Evolutionary conservation across 2,888 invertebrate species (phyloP).

Genomic region (Catocala nupta): DNA sequence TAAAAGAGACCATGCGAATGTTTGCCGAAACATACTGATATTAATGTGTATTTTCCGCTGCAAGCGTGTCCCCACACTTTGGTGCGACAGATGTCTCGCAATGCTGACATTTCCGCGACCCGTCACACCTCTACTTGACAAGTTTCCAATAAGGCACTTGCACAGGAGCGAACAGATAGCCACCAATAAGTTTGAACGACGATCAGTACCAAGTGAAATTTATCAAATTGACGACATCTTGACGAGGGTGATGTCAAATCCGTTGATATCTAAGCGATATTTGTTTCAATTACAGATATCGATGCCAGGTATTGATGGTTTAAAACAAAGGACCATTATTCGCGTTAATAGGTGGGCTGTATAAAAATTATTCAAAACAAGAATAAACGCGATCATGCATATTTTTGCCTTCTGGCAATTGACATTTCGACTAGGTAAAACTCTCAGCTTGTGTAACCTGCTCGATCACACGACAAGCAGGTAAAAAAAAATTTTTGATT

Average conservation of each 20-base stretch:
- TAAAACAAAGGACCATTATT: no score
- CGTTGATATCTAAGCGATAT: constrained; percentile 17
- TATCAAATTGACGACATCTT: constrained; percentile 40
- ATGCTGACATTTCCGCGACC: constrained; percentile 60
- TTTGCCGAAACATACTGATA: constrained; percentile 8
- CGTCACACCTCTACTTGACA: constrained; percentile 59
- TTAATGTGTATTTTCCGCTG: constrained; percentile 15
- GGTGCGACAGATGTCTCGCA: constrained; percentile 57
- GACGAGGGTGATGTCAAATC: constrained; percentile 36
- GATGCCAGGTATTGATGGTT: no score
- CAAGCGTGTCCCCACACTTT: constrained; percentile 20
- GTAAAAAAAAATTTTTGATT: no score
- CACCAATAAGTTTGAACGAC: constrained; percentile 49
- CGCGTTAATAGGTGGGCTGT: no score
- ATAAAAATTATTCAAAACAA: no score
- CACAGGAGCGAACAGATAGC: constrained; percentile 44
- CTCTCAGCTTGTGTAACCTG: no score
- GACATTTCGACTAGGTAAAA: no score
- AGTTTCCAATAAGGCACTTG: constrained; percentile 61
- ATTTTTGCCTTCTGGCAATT: no score
- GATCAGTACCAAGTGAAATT: constrained; percentile 36
- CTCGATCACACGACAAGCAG: no score
- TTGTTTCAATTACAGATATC: constrained; percentile 13
- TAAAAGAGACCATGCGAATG: background rate
- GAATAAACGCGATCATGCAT: no score